A percentile compares a stretch with the other conserved stretches of the same genome.
Conservation (phyloP, 1,140 invertebrate genomes). For the Drosophila azteca region DNA sequence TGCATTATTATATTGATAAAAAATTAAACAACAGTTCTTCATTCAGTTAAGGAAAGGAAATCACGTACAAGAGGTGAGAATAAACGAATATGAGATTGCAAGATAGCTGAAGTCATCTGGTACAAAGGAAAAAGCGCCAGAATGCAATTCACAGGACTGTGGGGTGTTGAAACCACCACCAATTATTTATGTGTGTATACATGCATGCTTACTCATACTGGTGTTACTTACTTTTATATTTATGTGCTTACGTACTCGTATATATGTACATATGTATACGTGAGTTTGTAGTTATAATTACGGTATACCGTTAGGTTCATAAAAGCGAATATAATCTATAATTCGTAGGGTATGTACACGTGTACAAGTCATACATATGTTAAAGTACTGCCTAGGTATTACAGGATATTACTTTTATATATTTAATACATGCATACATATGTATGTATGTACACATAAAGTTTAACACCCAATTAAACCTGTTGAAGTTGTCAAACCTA, state of each 20-base stretch:
- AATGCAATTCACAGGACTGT: neutral
- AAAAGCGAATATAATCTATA: too few species aligned
- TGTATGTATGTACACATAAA: slow-evolving; percentile 2
- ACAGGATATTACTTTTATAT: too few species aligned
- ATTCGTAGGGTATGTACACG: neutral
- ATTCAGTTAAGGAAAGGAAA: slow-evolving; percentile 6
- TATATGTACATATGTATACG: neutral
- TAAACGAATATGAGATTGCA: neutral
- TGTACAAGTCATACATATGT: neutral
- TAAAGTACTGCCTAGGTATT: too few species aligned
- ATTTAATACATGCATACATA: slow-evolving; percentile 5
- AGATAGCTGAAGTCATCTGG: neutral
- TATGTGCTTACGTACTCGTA: neutral
- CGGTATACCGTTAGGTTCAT: too few species aligned
- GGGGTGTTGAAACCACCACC: neutral
- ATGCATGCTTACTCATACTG: too few species aligned
- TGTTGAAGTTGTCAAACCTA: neutral
- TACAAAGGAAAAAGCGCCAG: neutral
- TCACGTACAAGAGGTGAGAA: slow-evolving; percentile 8
- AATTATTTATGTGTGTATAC: neutral
- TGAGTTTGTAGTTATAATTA: too few species aligned
- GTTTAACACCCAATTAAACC: slow-evolving; percentile 1
- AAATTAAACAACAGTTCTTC: slow-evolving; percentile 3
- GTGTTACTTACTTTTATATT: too few species aligned
- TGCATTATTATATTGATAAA: slow-evolving; percentile 1